A percentile compares a stretch with the other conserved stretches of the same genome.
phyloP scores from a whole-genome alignment of 2,888 invertebrate species.

The Mesochorus sp. region DNA sequence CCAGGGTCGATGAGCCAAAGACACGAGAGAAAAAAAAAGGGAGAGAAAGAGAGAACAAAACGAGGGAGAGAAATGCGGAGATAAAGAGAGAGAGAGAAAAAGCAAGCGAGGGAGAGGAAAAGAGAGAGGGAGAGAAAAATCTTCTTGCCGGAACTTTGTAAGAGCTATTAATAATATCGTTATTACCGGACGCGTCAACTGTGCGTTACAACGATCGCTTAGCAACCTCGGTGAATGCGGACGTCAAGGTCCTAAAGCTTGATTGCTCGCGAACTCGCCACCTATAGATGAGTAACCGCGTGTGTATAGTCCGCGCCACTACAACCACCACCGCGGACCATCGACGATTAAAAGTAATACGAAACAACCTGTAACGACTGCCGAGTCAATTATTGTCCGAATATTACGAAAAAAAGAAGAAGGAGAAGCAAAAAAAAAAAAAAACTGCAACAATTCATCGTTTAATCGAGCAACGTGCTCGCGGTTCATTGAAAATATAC shows the following conservation, averaged over 20 bases:
- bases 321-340: constrained; percentile 1
- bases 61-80: not conserved
- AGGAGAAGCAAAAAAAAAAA: no score
- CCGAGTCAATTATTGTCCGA: constrained; percentile 12
- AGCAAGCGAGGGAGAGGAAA: not conserved
- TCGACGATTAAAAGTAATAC: constrained; percentile 46
- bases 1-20: constrained; percentile 31
- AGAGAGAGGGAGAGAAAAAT: constrained; percentile 20
- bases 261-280: constrained; percentile 45
- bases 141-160: constrained; percentile 58
- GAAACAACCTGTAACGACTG: constrained; percentile 32
- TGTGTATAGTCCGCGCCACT: not conserved
- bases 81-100: constrained; percentile 2
- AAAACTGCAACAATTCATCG: no score
- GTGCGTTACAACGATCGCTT: constrained; percentile 56
- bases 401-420: not conserved
- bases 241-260: constrained; percentile 55
- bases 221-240: constrained; percentile 38
- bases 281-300: no score
- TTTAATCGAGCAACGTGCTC: not conserved
- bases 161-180: constrained; percentile 65
- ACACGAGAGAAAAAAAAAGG: constrained; percentile 18
- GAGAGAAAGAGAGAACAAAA: not conserved
- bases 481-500: constrained; percentile 7
- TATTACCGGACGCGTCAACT: constrained; percentile 65